phyloP scores from a whole-genome alignment of 2,888 invertebrate species.

The Cotesia congregata region DNA sequence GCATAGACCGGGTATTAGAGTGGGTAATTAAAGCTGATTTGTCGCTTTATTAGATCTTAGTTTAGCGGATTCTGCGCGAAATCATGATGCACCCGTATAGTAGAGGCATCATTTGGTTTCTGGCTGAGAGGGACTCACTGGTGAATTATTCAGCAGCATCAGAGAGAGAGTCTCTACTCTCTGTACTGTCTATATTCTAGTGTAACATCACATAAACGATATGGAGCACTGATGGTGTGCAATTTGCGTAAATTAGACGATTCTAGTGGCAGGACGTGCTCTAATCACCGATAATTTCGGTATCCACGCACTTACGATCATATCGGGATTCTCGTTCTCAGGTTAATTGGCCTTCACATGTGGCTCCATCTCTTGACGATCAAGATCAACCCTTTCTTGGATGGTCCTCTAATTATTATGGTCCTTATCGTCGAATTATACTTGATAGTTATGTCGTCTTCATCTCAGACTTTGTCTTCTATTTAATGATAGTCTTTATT shows the following conservation, averaged over 20 bases:
- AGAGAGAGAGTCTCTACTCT: background rate
- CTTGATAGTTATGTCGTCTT: background rate
- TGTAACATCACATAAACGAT: background rate
- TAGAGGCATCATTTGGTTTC: slow-evolving; percentile 13
- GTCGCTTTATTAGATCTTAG: slow-evolving; percentile 71
- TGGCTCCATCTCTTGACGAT: background rate
- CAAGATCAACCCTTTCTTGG: background rate
- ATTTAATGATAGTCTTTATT: background rate
- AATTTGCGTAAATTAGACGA: slow-evolving; percentile 56
- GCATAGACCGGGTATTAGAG: slow-evolving; percentile 30
- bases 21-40: slow-evolving; percentile 61
- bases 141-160: background rate
- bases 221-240: slow-evolving; percentile 32
- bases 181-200: slow-evolving; percentile 6
- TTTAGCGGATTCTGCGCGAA: slow-evolving; percentile 49
- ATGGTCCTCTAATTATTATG: slow-evolving; percentile 5
- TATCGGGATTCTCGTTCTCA: slow-evolving; percentile 17
- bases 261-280: slow-evolving; percentile 28
- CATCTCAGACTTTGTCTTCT: background rate
- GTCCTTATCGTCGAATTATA: slow-evolving; percentile 6
- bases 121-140: background rate
- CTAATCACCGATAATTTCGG: slow-evolving; percentile 38
- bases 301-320: slow-evolving; percentile 35
- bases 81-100: background rate
- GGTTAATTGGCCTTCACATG: slow-evolving; percentile 21